Base-by-base conservation (phyloP, 1,140 invertebrate species). In the Heliconius himera region DNA sequence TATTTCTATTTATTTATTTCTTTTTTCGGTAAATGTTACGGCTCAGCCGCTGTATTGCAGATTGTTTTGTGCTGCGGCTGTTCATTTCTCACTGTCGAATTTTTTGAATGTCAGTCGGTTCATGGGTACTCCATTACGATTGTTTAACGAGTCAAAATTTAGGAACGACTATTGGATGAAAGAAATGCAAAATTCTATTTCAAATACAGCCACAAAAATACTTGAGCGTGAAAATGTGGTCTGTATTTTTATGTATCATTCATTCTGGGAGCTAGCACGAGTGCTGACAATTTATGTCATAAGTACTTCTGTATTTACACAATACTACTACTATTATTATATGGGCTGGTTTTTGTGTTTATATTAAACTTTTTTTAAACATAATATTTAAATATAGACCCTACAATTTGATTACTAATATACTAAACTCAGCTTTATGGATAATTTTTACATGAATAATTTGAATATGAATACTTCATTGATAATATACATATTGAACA, bases 1-100 rank as follows among this genome's bases (percentile, higher is more conserved):
- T 87, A 87, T 90, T 93, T 88, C 86, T 89, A 85, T 92, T 90
- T 91, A 88, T 90, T 89, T 87, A 88, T 89, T 90, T 90, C 84
- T 84, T 86, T 88, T 90, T 91, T 90, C 83, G 82, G 87, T 88
- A 88, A 90, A 91, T 90, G 87, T 88, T 87, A 88, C 88, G 85
- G 85, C 91, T 87, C 84, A 83, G 81, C 80, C 83, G 82, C 82
- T 85, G 84, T 87, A 87, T 84, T 88, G 84, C 85, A 84, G 84
- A 86, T 86, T 90, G 87, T 91, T 91, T 89, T 84, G 83, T 89
- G 83, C 85, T 83, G 82, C 78, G 79, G 83, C 78, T 87, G 87
- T 87, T 88, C 87, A 84, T 92, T 90, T 90, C 87, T 89, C 87
- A 85, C 86, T 89, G 87, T 91, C 87, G 87, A 89, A 81, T 92